Evolutionary conservation across 2,113 vertebrate genomes (phyloP).

Genomic region (Spermophilus dauricus): DNA sequence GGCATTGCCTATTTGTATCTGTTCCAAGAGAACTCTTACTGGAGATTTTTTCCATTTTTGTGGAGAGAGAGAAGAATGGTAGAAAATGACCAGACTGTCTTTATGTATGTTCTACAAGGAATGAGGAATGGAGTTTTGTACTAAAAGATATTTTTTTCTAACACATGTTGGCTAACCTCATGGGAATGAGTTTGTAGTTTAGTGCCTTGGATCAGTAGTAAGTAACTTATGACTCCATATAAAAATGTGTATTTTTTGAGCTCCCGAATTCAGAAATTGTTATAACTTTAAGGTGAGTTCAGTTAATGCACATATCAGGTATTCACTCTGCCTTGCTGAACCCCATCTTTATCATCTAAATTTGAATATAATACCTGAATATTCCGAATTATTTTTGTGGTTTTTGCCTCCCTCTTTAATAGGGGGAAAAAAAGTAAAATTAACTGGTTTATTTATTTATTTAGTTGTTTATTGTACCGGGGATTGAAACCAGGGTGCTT

Average conservation of each 20-base stretch:
- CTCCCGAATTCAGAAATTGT: neutral
- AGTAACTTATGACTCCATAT: slow-evolving; percentile 5
- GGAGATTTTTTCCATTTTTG: slow-evolving; percentile 64
- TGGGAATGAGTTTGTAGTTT: slow-evolving; percentile 38
- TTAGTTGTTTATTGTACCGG: too few species aligned
- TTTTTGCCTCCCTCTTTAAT: neutral
- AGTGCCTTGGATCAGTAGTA: neutral
- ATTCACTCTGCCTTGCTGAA: neutral
- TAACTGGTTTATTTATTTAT: neutral
- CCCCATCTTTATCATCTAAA: slow-evolving; percentile 7
- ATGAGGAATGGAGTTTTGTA: neutral
- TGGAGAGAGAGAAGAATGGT: slow-evolving; percentile 62
- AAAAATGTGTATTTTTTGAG: slow-evolving; percentile 28
- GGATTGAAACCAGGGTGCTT: too few species aligned
- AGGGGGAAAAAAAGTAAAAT: slow-evolving; percentile 27
- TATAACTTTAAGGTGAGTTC: slow-evolving; percentile 17
- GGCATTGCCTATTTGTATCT: neutral
- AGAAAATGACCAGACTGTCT: slow-evolving; percentile 63
- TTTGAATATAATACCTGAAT: neutral
- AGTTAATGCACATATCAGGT: neutral
- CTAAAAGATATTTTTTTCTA: slow-evolving; percentile 47
- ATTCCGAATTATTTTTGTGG: neutral
- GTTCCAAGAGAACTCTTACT: slow-evolving; percentile 15
- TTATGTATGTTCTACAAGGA: neutral
- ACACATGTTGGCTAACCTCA: neutral